Percentiles rank a stretch among this genome's conserved stretches.
phyloP scores from a whole-genome alignment of 2,797 vertebrate species.

The Orientallactaga sibirica region DNA sequence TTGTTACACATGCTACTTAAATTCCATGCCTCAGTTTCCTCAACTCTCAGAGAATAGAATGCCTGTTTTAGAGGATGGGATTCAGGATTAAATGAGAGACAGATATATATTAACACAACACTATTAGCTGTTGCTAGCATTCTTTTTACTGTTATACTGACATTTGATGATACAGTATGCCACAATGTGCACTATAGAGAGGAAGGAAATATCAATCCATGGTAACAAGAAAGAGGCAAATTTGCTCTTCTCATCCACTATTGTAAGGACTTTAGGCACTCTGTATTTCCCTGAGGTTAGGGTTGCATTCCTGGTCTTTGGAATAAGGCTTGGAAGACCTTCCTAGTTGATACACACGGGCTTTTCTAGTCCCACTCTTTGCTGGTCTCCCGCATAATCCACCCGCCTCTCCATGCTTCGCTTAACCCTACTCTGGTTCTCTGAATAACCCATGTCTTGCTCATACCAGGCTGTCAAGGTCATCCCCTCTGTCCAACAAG shows the following conservation, averaged over 20 bases:
- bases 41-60: neutral
- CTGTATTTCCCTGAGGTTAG: neutral
- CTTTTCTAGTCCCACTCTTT: neutral
- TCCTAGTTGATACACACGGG: neutral
- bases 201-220: neutral
- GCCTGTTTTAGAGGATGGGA: neutral
- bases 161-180: neutral
- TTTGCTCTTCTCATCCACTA: neutral
- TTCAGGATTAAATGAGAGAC: neutral
- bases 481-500: neutral
- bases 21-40: neutral
- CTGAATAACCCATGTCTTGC: neutral
- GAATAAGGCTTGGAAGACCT: neutral
- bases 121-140: neutral
- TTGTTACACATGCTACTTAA: neutral
- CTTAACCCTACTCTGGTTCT: neutral
- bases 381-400: neutral
- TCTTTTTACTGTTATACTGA: neutral
- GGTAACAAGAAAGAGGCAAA: neutral
- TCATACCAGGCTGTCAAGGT: neutral
- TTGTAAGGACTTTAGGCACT: neutral
- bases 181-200: too few species aligned
- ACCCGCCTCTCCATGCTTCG: neutral
- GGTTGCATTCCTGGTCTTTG: neutral
- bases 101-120: neutral